phyloP scores from a whole-genome alignment of 2,113 vertebrate genomes.

The Aegotheles bennettii region DNA sequence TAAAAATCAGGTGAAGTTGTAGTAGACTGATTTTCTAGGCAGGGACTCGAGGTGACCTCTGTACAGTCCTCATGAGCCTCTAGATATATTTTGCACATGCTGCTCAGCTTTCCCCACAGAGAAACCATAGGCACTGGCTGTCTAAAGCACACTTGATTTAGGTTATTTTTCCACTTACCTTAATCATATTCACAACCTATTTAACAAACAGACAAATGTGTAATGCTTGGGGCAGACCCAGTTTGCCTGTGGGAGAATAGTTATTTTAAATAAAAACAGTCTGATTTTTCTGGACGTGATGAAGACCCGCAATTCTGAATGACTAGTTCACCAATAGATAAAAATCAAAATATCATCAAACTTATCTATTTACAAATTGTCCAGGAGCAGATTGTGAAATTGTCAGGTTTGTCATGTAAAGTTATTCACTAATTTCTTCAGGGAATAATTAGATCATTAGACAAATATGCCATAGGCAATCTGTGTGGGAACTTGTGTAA shows the following conservation, averaged over 20 bases:
- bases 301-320: conserved; percentile 62
- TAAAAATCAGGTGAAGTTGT: neutral
- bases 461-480: conserved; percentile 66
- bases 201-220: conserved; percentile 49
- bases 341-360: conserved; percentile 69
- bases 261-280: conserved; percentile 59
- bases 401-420: conserved; percentile 66
- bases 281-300: conserved; percentile 54
- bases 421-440: conserved; percentile 68
- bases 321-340: conserved; percentile 67
- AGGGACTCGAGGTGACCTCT: neutral
- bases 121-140: neutral
- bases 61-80: neutral
- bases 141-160: neutral
- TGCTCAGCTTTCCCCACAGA: neutral
- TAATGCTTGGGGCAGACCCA: conserved; percentile 65
- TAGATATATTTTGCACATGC: neutral
- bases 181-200: conserved; percentile 46
- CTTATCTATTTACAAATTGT: conserved; percentile 66
- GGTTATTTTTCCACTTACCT: conserved; percentile 46
- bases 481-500: conserved; percentile 65
- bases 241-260: conserved; percentile 51
- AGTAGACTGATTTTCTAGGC: neutral
- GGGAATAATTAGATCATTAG: conserved; percentile 64
- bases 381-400: conserved; percentile 63